Evolutionary conservation across 1,140 invertebrate species (phyloP).

Genomic region (Hyles vespertilio): DNA sequence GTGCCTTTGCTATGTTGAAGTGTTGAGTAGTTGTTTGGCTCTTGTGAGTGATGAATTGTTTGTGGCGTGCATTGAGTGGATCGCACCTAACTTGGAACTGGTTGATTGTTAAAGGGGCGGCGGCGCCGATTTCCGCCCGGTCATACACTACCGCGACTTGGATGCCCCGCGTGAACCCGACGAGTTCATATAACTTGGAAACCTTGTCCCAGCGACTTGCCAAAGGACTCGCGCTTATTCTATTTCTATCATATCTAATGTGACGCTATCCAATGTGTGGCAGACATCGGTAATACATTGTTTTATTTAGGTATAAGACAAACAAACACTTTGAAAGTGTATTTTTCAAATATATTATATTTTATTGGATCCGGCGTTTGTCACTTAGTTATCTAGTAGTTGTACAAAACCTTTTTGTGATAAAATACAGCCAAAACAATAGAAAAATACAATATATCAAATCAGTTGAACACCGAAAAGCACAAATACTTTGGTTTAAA

Average conservation of each 20-base stretch:
- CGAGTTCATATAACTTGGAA: slow-evolving; percentile 81
- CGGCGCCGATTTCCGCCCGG: slow-evolving; percentile 86
- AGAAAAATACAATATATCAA: too few species aligned
- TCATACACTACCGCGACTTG: slow-evolving; percentile 94
- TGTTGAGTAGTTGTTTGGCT: background rate
- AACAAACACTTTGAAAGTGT: background rate
- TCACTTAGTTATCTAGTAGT: background rate
- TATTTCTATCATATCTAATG: background rate
- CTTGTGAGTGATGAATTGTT: slow-evolving; percentile 5
- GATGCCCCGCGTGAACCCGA: slow-evolving; percentile 92
- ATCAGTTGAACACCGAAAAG: too few species aligned
- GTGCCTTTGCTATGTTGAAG: slow-evolving; percentile 1
- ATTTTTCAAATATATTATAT: slow-evolving; percentile 4
- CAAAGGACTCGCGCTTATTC: slow-evolving; percentile 21
- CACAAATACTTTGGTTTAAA: too few species aligned
- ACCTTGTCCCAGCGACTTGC: slow-evolving; percentile 18
- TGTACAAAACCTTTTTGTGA: too few species aligned
- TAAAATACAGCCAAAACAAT: too few species aligned
- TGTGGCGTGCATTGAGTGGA: slow-evolving; percentile 20
- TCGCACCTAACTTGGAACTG: slow-evolving; percentile 27
- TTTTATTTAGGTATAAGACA: slow-evolving; percentile 5
- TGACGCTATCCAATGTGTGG: background rate
- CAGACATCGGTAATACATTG: background rate
- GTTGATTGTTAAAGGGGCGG: slow-evolving; percentile 79
- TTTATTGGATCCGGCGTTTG: background rate